phyloP scores from a whole-genome alignment of 2,113 vertebrate species.

The Tyrannus savana region DNA sequence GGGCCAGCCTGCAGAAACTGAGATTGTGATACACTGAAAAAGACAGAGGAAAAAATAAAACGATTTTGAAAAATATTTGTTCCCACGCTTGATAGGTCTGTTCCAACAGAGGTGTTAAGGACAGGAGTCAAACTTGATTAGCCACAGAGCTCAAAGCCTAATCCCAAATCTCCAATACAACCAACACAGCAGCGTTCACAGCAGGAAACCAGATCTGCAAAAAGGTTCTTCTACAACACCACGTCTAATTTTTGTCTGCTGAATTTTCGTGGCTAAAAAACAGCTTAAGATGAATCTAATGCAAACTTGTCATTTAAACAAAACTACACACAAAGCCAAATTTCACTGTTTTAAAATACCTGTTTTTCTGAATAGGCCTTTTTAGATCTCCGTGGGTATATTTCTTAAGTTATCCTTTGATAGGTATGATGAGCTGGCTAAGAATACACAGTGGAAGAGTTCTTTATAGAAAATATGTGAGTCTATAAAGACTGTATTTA shows the following conservation, averaged over 20 bases:
- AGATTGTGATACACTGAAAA: background rate
- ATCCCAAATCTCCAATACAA: background rate
- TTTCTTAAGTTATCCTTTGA: background rate
- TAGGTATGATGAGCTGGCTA: background rate
- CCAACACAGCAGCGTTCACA: background rate
- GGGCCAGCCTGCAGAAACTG: background rate
- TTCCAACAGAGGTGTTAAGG: background rate
- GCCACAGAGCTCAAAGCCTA: background rate
- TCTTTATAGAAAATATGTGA: background rate
- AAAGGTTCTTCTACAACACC: background rate
- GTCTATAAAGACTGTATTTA: background rate
- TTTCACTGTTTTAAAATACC: background rate
- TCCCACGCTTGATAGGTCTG: background rate
- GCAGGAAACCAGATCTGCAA: background rate
- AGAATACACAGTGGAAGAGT: background rate
- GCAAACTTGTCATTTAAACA: background rate
- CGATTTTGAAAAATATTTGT: background rate
- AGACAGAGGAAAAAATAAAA: background rate
- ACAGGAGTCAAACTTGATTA: background rate
- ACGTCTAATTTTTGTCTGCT: background rate
- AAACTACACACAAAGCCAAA: background rate
- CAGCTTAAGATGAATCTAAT: background rate
- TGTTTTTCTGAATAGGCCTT: background rate
- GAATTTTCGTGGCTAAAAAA: background rate
- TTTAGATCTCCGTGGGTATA: background rate